phyloP scores from a whole-genome alignment of 2,888 invertebrate species.

The Steinernema scapterisci region DNA sequence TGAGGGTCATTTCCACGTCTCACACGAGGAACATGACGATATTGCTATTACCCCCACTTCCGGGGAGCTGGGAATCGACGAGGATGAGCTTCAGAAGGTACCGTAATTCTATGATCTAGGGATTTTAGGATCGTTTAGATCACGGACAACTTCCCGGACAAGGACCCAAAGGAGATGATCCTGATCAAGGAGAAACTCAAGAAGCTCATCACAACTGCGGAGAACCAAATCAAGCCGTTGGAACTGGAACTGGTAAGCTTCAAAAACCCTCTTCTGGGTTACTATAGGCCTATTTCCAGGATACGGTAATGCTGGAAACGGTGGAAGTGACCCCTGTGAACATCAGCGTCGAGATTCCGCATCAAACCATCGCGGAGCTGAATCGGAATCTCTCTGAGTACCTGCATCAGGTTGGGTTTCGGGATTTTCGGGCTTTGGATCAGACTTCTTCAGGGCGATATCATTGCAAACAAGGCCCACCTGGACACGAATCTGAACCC shows the following conservation, averaged over 20 bases:
- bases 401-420: background rate
- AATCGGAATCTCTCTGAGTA: slow-evolving; percentile 1
- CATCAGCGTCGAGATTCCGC: background rate
- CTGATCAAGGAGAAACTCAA: background rate
- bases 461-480: background rate
- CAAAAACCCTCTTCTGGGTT: too few relatives aligned
- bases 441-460: background rate
- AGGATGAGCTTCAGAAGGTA: slow-evolving; percentile 15
- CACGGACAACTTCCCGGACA: slow-evolving; percentile 7
- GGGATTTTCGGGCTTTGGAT: background rate
- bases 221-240: background rate
- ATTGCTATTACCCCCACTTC: background rate
- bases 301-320: background rate
- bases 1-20: background rate
- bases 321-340: background rate
- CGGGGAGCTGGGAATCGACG: background rate
- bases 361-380: background rate
- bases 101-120: background rate
- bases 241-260: background rate
- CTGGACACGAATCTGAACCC: background rate
- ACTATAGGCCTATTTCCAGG: too few relatives aligned
- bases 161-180: background rate
- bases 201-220: background rate
- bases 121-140: background rate
- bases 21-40: background rate